Percentiles rank a stretch among this genome's conserved stretches.
Evolutionary conservation across 2,888 invertebrate species (phyloP).

Genomic region (Ashinkailepas kermadecensis): DNA sequence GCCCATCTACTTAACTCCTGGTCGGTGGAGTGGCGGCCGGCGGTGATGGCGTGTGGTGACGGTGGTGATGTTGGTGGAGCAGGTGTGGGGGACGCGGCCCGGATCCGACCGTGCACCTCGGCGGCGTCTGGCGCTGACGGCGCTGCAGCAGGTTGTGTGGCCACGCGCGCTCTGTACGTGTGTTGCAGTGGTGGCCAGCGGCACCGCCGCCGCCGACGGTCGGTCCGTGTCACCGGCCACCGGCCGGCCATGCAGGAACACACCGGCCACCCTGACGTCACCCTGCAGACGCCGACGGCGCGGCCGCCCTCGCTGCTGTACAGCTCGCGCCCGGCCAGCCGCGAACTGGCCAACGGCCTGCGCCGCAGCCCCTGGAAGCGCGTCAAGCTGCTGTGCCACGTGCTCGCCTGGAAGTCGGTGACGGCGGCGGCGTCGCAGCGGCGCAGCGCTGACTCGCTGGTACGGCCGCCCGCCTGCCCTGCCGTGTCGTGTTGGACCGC

Average conservation of each 20-base stretch:
- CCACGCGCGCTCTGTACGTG: no score
- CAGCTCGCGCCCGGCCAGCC: background rate
- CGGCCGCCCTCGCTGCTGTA: background rate
- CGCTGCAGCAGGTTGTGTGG: no score
- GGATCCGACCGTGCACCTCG: no score
- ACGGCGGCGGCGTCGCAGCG: background rate
- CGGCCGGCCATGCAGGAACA: background rate
- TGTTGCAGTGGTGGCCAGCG: no score
- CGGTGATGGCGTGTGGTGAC: no score
- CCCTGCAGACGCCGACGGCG: background rate
- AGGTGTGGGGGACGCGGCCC: no score
- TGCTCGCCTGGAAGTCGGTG: constrained; percentile 11
- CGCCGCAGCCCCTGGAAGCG: constrained; percentile 20
- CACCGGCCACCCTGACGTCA: background rate
- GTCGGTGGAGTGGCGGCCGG: no score
- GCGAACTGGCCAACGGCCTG: background rate
- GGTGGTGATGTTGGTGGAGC: no score
- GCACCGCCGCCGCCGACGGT: no score
- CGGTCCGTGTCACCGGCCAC: background rate
- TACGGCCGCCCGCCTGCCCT: background rate
- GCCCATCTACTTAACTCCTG: no score
- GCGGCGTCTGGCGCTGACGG: no score
- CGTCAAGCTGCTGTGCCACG: constrained; percentile 15
- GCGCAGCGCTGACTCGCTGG: background rate
- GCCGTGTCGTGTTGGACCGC: background rate